Evolutionary conservation across 2,797 vertebrate genomes (phyloP).

Genomic region (Poeciliopsis paucimaculata): DNA sequence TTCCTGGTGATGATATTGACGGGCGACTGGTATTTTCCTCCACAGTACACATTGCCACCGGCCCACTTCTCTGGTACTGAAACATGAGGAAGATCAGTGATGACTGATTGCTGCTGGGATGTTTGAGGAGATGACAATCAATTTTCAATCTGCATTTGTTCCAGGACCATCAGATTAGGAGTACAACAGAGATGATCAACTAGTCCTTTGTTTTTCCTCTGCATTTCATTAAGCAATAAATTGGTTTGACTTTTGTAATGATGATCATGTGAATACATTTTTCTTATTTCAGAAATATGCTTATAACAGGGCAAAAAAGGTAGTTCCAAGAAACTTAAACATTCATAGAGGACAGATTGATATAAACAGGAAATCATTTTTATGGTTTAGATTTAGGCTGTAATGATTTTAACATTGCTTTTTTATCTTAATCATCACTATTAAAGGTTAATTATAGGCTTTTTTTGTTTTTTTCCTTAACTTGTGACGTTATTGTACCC

Average conservation of each 20-base stretch:
- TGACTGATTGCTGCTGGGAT: background rate
- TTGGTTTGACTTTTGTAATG: background rate
- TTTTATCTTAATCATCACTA: background rate
- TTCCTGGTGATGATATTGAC: constrained; percentile 86
- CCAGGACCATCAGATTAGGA: background rate
- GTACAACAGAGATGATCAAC: constrained; percentile 15
- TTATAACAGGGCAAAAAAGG: background rate
- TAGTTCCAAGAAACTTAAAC: background rate
- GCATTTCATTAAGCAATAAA: background rate
- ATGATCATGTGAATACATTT: background rate
- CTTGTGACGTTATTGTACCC: background rate
- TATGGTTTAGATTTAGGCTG: background rate
- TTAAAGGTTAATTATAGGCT: background rate
- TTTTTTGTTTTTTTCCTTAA: background rate
- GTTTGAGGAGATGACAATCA: background rate
- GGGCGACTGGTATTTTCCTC: constrained; percentile 82
- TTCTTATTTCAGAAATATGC: background rate
- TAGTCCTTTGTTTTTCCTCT: background rate
- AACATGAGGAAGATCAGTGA: background rate
- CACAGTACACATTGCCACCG: constrained; percentile 38
- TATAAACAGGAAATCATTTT: background rate
- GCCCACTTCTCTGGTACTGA: constrained; percentile 84
- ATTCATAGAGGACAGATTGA: background rate
- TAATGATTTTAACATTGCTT: background rate
- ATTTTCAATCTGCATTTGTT: background rate